phyloP scores from a whole-genome alignment of 2,113 vertebrate genomes.

The Acrocephalus kingi region DNA sequence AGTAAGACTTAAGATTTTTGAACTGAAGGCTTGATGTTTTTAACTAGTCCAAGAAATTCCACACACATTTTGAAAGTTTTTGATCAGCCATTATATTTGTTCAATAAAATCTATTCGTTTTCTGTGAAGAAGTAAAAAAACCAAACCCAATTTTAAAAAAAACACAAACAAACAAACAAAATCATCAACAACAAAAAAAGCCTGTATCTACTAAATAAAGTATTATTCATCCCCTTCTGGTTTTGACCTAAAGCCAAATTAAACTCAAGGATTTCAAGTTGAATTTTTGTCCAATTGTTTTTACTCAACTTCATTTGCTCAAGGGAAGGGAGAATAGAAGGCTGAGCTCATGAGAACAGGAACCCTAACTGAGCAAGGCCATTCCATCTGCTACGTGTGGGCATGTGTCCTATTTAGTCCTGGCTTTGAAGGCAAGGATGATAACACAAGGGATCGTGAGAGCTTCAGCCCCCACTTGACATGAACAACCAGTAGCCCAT shows the following conservation, averaged over 20 bases:
- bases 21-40: neutral
- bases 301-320: neutral
- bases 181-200: neutral
- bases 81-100: neutral
- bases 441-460: neutral
- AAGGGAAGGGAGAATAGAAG: neutral
- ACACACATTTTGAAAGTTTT: neutral
- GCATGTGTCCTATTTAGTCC: neutral
- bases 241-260: slow-evolving; percentile 39
- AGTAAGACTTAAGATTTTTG: neutral
- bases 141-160: neutral
- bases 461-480: neutral
- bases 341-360: neutral
- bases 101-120: neutral
- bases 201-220: slow-evolving; percentile 11
- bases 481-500: neutral
- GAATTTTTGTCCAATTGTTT: slow-evolving; percentile 16
- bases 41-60: neutral
- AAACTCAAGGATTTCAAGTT: slow-evolving; percentile 34
- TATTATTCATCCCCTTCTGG: slow-evolving; percentile 9
- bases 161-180: neutral
- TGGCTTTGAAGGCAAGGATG: neutral
- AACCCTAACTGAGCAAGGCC: neutral
- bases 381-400: neutral
- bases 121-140: neutral